phyloP scores from a whole-genome alignment of 2,888 invertebrate genomes.

The Sminthurides aquaticus region DNA sequence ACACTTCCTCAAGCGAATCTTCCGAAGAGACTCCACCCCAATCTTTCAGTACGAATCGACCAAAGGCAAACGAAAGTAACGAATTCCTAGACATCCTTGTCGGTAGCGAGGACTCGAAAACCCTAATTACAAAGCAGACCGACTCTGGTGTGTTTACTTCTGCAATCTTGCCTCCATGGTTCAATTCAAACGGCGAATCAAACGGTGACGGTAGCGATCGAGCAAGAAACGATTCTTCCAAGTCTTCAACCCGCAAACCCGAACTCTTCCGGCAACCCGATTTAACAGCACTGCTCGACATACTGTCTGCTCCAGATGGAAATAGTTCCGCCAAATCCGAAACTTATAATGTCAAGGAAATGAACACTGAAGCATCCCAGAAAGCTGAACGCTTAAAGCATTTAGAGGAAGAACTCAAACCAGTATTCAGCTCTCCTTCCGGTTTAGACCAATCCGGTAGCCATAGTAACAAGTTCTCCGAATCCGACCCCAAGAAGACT shows the following conservation, averaged over 20 bases:
- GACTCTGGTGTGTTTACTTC: conserved; percentile 39
- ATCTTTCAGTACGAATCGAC: background rate
- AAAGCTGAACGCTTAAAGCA: conserved; percentile 18
- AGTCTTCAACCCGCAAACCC: background rate
- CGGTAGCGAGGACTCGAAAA: conserved; percentile 35
- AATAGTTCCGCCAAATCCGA: background rate
- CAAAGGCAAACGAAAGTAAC: conserved; percentile 11
- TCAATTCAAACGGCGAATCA: conserved; percentile 14
- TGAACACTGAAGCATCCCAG: conserved; percentile 10
- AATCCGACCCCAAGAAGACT: background rate
- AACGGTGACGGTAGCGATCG: too few relatives aligned
- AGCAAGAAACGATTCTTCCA: background rate
- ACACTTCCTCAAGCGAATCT: background rate
- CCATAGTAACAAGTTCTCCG: background rate
- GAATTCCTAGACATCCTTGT: conserved; percentile 39
- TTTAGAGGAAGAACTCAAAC: conserved; percentile 21
- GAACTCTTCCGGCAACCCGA: conserved; percentile 10
- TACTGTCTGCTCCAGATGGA: background rate
- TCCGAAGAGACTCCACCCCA: background rate
- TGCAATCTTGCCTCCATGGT: conserved; percentile 42
- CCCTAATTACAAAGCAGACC: conserved; percentile 39
- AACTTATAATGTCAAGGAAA: conserved; percentile 6
- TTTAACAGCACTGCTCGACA: conserved; percentile 12
- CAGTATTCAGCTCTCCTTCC: conserved; percentile 17
- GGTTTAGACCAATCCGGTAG: conserved; percentile 1